Evolutionary conservation across 2,797 vertebrate species (phyloP), one percentile per base, ranked within the genome.

Genomic region (Rousettus madagascariensis): DNA sequence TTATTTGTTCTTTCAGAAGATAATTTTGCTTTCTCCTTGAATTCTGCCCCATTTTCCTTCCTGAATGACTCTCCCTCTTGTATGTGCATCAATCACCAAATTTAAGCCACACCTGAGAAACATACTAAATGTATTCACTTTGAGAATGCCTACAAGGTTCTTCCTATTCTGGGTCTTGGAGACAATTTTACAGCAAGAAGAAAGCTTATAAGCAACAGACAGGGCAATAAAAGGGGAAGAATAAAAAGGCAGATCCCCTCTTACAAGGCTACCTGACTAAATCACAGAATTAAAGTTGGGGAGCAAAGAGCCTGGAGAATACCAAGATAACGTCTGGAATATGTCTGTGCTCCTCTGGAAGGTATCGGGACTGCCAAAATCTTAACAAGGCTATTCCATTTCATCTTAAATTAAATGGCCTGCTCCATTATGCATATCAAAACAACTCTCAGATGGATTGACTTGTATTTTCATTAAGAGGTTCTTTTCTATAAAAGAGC

Each of bases 361-460:
- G 69, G 77, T 49, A 93, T 38, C n/a, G 33, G 61, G 66, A 82
- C 78, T 91, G 72, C 68, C 89, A 80, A 96, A 91, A 75, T 43
- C 71, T 75, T 87, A 95, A 93, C 75, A 94, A 94, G 75, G 0
- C 57, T 49, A 61, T 71, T 83, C 77, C 80, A 95, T 86, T 94
- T 96, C 93, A 93, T 94, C 57, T 78, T 85, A 93, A 96, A 97
- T 96, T 90, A 97, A 94, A 13, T 87, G 84, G 90, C 55, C 83
- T 72, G 46, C 80, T 93, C 68, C 38, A 92, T 91, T 95, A 85
- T 55, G 33, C 68, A 86, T 74, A 96, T 91, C 53, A 75, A 97
- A 97, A 96, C 90, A 87, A 74, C 66, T 93, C 94, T 97, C 72
- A 85, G 77, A 79, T 53, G 66, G 72, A 86, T 13, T 82, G 94